These are phyloP conservation scores for Drosophila longiperda DNA, from an alignment of 2,888 invertebrate genomes.

Conservation along the genomic window DNA sequence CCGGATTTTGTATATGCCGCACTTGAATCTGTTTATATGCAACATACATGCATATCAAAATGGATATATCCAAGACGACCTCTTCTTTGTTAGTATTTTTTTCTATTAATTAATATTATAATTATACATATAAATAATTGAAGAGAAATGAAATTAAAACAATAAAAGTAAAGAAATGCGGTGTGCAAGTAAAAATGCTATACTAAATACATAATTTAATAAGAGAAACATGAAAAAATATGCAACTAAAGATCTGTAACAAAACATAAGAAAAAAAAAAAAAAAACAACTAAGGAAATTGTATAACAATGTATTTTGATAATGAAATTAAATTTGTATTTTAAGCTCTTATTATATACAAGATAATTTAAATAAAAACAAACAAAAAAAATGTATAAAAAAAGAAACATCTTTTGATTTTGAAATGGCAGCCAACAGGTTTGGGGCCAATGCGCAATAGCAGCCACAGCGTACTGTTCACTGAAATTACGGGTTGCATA, in stretches of 20 bases:
- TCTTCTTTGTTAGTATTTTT: constrained; percentile 77
- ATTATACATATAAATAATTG: constrained; percentile 43
- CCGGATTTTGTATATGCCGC: constrained; percentile 36
- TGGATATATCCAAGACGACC: constrained; percentile 70
- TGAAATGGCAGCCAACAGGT: background rate
- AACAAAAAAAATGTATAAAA: constrained; percentile 29
- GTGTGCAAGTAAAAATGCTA: constrained; percentile 51
- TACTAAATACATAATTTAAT: constrained; percentile 55
- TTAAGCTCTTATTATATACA: constrained; percentile 75
- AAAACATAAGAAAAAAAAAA: constrained; percentile 36
- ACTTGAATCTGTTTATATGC: constrained; percentile 26
- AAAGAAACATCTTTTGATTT: background rate
- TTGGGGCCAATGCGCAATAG: background rate
- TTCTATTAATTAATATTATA: constrained; percentile 75
- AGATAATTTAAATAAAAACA: constrained; percentile 70
- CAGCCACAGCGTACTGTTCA: background rate
- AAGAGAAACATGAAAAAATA: constrained; percentile 33
- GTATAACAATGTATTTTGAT: constrained; percentile 80
- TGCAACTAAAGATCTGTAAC: constrained; percentile 61
- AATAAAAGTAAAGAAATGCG: constrained; percentile 22
- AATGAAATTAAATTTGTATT: constrained; percentile 78
- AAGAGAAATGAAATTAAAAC: constrained; percentile 16
- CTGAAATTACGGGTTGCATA: background rate
- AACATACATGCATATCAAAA: constrained; percentile 21
- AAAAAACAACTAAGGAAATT: constrained; percentile 70